Base-by-base conservation (phyloP, 2,888 invertebrate species). In the Gerris lacustris region DNA sequence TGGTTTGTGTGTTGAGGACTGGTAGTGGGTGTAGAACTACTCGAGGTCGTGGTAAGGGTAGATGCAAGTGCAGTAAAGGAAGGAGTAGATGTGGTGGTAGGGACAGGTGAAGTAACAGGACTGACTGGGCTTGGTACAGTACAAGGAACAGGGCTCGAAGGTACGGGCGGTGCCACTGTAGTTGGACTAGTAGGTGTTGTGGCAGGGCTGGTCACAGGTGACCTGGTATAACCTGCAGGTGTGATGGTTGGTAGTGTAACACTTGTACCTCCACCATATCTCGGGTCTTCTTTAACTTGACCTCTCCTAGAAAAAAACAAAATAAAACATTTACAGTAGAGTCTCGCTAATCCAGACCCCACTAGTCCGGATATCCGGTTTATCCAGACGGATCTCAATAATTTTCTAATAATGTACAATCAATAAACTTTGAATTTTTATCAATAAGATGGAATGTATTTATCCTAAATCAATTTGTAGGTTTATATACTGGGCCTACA, bases 131-230 rank as follows among this genome's bases (percentile, higher is more conserved):
- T 73, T 45, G 70, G 66, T 44, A 72, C 67, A 67, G 55, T 68
- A 31, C 69, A 63, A 45, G 69, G 73, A 17, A 67, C 67, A 9
- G 72, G 70, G 45, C 69, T 68, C n/a, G 66, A 15, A 44, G 67
- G 47, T 7, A 72, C 67, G 9, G 72, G 45, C 75, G 84, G 82
- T 72, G 84, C 82, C 69, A 84, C 82, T 68, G 87, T 86, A 78
- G 87, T 80, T 73, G 82, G 80, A 75, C 83, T 80, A 75, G 81
- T 79, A 75, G 82, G 78, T 72, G 79, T 80, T 79, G 83, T 83
- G 79, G 82, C 82, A 78, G 83, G 83, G 81, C 83, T 84, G 76
- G 79, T 78, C 74, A 80, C 79, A 75, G 80, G 79, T 73, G 80
- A 79, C 64, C 77, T 77, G 68, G 80, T 77, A 73, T 81, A 77